Evolutionary conservation across 2,113 vertebrate species (phyloP).

Genomic region (Oreocharis arfaki): DNA sequence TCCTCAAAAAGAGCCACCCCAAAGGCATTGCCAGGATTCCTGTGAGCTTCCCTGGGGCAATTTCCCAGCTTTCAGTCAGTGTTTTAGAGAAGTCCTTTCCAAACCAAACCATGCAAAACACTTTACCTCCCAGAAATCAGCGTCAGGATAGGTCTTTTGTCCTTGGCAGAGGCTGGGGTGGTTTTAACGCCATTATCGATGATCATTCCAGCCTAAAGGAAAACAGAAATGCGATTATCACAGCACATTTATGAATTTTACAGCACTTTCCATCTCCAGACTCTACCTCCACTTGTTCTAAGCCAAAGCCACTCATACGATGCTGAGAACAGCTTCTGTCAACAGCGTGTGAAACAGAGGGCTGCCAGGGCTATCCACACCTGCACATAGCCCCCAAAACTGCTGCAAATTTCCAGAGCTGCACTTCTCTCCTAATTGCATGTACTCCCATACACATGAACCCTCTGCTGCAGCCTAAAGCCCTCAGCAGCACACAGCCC

Average conservation of each 20-base stretch:
- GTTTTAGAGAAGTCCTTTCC: neutral
- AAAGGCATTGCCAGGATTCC: neutral
- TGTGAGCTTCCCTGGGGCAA: neutral
- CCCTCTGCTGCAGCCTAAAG: neutral
- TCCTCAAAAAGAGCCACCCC: neutral
- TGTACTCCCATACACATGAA: neutral
- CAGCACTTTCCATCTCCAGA: neutral
- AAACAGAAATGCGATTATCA: neutral
- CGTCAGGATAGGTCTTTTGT: constrained; percentile 93
- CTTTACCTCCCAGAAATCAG: constrained; percentile 89
- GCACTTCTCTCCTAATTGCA: neutral
- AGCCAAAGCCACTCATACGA: neutral
- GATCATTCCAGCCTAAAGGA: constrained; percentile 91
- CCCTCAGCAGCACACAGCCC: neutral
- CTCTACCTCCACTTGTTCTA: neutral
- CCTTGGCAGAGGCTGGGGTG: constrained; percentile 87
- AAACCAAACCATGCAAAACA: neutral
- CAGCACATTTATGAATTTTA: neutral
- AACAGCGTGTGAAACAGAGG: neutral
- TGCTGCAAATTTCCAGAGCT: neutral
- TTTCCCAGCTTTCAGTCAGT: neutral
- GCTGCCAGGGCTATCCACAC: neutral
- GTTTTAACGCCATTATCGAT: constrained; percentile 97
- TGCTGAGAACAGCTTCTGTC: neutral
- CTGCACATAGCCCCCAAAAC: neutral